phyloP scores from a whole-genome alignment of 2,797 vertebrate species.

The Malacoctenus gilli region DNA sequence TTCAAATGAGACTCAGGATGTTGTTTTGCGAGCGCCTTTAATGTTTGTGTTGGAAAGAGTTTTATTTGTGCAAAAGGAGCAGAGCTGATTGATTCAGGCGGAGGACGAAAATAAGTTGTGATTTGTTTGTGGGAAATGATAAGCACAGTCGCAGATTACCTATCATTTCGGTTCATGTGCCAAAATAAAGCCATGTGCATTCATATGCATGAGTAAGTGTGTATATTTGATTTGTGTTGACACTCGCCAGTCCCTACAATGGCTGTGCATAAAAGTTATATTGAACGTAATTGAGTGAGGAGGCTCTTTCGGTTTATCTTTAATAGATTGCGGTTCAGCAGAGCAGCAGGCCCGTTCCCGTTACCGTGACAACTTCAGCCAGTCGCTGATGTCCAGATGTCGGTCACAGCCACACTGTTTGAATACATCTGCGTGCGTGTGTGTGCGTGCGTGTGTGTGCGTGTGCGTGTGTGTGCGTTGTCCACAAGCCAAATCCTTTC shows the following conservation, averaged over 20 bases:
- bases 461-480: conserved; percentile 30
- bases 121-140: conserved; percentile 55
- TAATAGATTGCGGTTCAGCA: conserved; percentile 3
- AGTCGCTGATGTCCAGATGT: conserved; percentile 46
- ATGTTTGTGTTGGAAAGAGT: conserved; percentile 31
- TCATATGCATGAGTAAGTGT: conserved; percentile 18
- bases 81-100: conserved; percentile 54
- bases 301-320: conserved; percentile 25
- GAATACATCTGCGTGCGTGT: conserved; percentile 29
- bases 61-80: conserved; percentile 16
- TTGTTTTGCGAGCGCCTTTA: conserved; percentile 45
- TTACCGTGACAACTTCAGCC: conserved; percentile 32
- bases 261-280: conserved; percentile 11
- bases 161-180: conserved; percentile 28
- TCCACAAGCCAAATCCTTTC: conserved; percentile 46
- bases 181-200: conserved; percentile 18
- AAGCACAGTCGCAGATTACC: conserved; percentile 38
- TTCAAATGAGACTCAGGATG: conserved; percentile 45
- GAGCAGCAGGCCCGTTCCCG: conserved; percentile 25
- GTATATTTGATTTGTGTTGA: conserved; percentile 23
- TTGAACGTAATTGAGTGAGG: conserved; percentile 14
- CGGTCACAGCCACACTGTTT: conserved; percentile 22
- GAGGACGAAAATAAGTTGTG: conserved; percentile 48
- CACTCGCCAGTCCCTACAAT: conserved; percentile 1
- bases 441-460: conserved; percentile 10